Evolutionary conservation across 2,113 vertebrate species (phyloP).

Genomic region (Peucedramus taeniatus): DNA sequence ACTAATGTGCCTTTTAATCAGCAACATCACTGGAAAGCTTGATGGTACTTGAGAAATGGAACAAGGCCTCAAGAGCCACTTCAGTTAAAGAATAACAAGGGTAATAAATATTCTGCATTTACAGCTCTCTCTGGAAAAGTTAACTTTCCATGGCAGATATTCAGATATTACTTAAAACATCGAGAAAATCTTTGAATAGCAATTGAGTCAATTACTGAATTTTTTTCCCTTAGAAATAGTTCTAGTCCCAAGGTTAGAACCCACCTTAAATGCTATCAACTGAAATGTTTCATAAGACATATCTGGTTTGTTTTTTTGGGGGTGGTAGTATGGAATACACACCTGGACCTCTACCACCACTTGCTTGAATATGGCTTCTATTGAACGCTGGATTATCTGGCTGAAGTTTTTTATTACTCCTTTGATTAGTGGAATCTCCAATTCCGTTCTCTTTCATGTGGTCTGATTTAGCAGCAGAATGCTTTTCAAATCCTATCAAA

Average conservation of each 20-base stretch:
- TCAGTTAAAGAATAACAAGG: neutral
- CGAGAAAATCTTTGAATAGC: neutral
- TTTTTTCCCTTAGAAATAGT: neutral
- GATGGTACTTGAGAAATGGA: neutral
- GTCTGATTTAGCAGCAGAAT: conserved; percentile 69
- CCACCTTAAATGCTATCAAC: neutral
- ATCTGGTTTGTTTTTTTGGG: fast-evolving
- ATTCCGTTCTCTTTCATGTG: conserved; percentile 80
- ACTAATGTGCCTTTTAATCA: neutral
- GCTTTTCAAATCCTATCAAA: conserved; percentile 67
- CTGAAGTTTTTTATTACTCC: conserved; percentile 68
- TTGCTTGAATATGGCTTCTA: conserved; percentile 77
- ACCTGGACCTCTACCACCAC: conserved; percentile 82
- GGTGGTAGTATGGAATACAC: neutral
- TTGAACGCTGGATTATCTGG: conserved; percentile 72
- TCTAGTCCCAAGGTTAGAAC: neutral
- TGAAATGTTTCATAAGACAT: neutral
- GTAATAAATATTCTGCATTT: neutral
- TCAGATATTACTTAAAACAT: neutral
- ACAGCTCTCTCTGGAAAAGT: neutral
- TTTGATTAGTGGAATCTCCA: conserved; percentile 68
- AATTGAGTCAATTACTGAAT: neutral
- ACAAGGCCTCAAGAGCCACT: neutral
- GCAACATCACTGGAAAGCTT: neutral
- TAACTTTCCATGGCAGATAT: neutral